Base-by-base conservation (phyloP, 2,113 vertebrate genomes). In the Psilopogon haemacephalus region DNA sequence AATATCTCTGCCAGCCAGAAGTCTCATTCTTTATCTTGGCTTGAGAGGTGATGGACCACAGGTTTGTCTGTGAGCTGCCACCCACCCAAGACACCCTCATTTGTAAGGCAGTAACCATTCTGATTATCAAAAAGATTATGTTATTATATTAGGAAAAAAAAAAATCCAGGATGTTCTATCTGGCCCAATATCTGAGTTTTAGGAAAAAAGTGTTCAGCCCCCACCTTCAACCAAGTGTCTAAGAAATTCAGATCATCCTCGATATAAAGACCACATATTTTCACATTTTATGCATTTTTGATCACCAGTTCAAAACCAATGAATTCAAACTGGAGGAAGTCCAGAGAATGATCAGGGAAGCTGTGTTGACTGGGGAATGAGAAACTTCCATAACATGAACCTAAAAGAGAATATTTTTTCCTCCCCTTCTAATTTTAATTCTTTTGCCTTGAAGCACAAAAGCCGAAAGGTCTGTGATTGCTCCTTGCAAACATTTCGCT, bases 381-480 rank as follows among this genome's bases (percentile, higher is more conserved):
- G 55, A 24, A 82, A 8, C 59, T 94, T 89, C 85, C 64, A 11
- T 48, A 87, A 85, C 44, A 93, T 87, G 75, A 95, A 93, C 27
- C 20, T 44, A 30, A 40, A 75, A 62, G 21, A 84, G 15, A n/a
- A 20, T 8, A 18, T 55, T 68, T 90, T 81, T 85, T 48, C n/a
- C 30, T 91, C 7, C 18, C 6, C 5, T 75, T 69, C 50, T 35
- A 32, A 69, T 87, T 85, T 84, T 75, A 68, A 87, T 89, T 84
- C 32, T 75, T 89, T 74, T 71, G 60, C 55, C n/a, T 86, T 77
- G 32, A 37, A 81, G 17, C 23, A 32, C 48, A 24, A 78, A 86
- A 82, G 32, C 46, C 76, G 30, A 63, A 69, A 63, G 30, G 28
- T 28, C 42, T 78, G 27, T 33, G 37, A 35, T 62, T n/a, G 19